A percentile compares a stretch with the other conserved stretches of the same genome.
Evolutionary conservation across 2,113 vertebrate genomes (phyloP).

Genomic region (Rattus norvegicus): GRCr8 NC_086030.1:50278001-50278500

Average conservation of each 20-base stretch:
- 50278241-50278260: not conserved
- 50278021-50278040: not conserved
- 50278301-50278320: not conserved
- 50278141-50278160: too few relatives aligned
- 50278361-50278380: not conserved
- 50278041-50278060: not conserved
- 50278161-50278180: too few relatives aligned
- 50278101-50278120: not conserved
- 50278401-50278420: not conserved
- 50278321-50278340: not conserved
- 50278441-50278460: too few relatives aligned
- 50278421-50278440: too few relatives aligned
- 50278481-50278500: too few relatives aligned
- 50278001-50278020: not conserved
- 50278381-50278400: not conserved
- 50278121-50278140: not conserved
- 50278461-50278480: too few relatives aligned
- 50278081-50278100: too few relatives aligned
- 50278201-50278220: not conserved
- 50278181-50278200: too few relatives aligned
- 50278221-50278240: not conserved
- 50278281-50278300: not conserved
- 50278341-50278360: not conserved
- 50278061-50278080: not conserved
- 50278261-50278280: not conserved